These are phyloP conservation scores for Andrena haemorrhoa DNA, from an alignment of 2,888 invertebrate genomes.

Conservation along the genomic window DNA sequence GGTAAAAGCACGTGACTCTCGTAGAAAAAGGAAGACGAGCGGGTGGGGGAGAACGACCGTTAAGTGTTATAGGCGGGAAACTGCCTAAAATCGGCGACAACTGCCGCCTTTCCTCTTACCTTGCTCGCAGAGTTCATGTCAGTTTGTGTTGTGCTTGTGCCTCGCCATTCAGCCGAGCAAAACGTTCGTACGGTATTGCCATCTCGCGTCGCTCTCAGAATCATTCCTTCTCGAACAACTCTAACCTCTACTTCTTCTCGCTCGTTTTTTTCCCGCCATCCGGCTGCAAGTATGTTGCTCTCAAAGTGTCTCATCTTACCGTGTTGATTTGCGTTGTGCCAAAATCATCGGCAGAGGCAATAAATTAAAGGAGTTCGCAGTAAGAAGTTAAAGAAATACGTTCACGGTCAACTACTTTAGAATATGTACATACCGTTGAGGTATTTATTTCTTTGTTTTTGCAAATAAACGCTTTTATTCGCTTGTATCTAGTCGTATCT, in stretches of 20 bases:
- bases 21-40: constrained; percentile 61
- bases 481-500: no score
- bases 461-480: no score
- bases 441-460: no score
- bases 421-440: no score
- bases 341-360: no score
- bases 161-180: constrained; percentile 72
- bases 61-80: constrained; percentile 68
- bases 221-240: constrained; percentile 57
- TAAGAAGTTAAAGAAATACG: no score
- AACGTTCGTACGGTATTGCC: constrained; percentile 64
- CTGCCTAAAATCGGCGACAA: constrained; percentile 58
- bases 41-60: constrained; percentile 57
- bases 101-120: constrained; percentile 73
- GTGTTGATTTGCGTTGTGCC: not conserved
- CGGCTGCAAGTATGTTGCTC: no score
- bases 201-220: constrained; percentile 64
- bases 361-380: no score
- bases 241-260: constrained; percentile 4
- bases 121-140: constrained; percentile 83
- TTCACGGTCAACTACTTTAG: no score
- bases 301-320: not conserved
- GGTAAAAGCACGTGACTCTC: constrained; percentile 66
- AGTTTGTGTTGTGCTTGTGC: constrained; percentile 80
- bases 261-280: not conserved